phyloP scores from a whole-genome alignment of 2,888 invertebrate species.

The Ochlodes sylvanus region DNA sequence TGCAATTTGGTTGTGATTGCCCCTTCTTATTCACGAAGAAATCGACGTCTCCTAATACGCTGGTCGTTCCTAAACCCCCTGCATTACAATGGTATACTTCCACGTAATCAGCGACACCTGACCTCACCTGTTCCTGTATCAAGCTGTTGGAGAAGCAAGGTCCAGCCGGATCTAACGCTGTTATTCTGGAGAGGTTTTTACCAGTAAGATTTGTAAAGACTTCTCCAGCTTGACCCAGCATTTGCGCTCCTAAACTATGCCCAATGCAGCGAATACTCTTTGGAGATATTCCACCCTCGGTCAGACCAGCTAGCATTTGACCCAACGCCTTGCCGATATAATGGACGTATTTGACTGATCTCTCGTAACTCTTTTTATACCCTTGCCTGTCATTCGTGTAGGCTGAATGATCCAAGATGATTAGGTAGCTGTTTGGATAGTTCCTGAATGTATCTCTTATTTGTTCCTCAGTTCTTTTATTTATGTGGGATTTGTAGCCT shows the following conservation, averaged over 20 bases:
- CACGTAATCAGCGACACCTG: constrained; percentile 84
- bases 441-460: constrained; percentile 66
- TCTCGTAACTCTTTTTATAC: constrained; percentile 67
- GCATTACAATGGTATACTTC: constrained; percentile 86
- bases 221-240: constrained; percentile 67
- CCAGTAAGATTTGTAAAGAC: constrained; percentile 60
- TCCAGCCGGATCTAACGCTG: constrained; percentile 76
- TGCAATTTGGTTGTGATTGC: constrained; percentile 82
- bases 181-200: constrained; percentile 63
- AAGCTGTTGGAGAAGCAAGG: constrained; percentile 73
- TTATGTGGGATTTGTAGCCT: constrained; percentile 72
- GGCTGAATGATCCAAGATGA: constrained; percentile 74
- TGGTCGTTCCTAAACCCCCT: constrained; percentile 78
- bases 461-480: constrained; percentile 65
- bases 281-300: constrained; percentile 60
- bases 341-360: constrained; percentile 71
- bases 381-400: constrained; percentile 71
- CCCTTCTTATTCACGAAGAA: constrained; percentile 87
- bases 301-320: constrained; percentile 58
- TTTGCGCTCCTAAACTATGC: constrained; percentile 75
- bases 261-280: constrained; percentile 73
- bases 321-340: constrained; percentile 72
- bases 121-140: constrained; percentile 75
- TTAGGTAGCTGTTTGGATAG: constrained; percentile 69
- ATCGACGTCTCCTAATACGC: constrained; percentile 82